phyloP scores from a whole-genome alignment of 2,888 invertebrate genomes.

The Tenthredo scrophulariae region DNA sequence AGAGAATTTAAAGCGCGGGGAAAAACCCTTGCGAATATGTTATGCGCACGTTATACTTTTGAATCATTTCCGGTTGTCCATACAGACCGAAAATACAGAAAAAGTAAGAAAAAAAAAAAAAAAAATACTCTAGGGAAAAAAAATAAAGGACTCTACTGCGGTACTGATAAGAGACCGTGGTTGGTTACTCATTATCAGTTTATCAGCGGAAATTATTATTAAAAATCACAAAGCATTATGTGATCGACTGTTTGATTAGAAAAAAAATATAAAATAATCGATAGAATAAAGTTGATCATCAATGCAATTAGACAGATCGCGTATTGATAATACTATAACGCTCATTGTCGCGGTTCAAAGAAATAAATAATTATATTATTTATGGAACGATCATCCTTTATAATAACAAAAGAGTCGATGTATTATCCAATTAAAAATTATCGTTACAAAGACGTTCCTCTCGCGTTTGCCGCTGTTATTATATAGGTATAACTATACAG shows the following conservation, averaged over 20 bases:
- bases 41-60: neutral
- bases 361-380: neutral
- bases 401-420: neutral
- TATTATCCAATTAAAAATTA: slow-evolving; percentile 33
- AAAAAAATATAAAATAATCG: neutral
- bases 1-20: neutral
- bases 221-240: neutral
- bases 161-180: neutral
- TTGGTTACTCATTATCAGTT: neutral
- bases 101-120: too few species aligned
- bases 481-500: neutral
- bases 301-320: neutral
- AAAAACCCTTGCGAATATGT: neutral
- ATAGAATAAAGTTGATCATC: neutral
- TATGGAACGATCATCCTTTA: too few species aligned
- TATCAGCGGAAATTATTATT: neutral
- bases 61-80: neutral
- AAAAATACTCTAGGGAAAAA: neutral
- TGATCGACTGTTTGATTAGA: neutral
- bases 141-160: too few species aligned
- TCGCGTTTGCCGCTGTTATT: neutral
- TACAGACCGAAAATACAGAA: neutral
- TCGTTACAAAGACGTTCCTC: slow-evolving; percentile 7
- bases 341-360: neutral
- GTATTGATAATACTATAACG: too few species aligned